Conservation (phyloP, 2,888 invertebrate genomes). For the Apodemia mormo region DNA sequence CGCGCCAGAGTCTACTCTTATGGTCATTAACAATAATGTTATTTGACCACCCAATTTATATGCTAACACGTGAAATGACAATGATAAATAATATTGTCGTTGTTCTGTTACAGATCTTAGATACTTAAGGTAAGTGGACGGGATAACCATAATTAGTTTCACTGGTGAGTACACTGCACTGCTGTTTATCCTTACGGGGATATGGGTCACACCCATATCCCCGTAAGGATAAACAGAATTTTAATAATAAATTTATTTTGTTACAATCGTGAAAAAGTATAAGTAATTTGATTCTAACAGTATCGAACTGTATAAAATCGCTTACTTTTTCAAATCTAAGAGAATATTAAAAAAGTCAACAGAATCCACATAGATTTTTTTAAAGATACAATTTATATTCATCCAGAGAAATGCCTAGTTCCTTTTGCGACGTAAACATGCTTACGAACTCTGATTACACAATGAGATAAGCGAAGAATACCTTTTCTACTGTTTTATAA, state of each 20-base stretch:
- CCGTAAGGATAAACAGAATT: no score
- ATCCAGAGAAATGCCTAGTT: background rate
- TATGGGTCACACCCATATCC: no score
- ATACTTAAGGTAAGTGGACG: background rate
- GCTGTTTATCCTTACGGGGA: no score
- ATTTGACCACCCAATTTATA: no score
- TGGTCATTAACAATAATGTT: no score
- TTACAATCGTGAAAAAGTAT: no score
- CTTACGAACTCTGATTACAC: conserved; percentile 28
- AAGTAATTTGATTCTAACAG: no score
- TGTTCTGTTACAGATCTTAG: background rate
- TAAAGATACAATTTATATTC: conserved; percentile 30
- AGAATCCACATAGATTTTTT: background rate
- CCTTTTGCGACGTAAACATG: background rate
- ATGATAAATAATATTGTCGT: background rate
- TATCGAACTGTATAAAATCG: no score
- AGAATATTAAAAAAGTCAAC: background rate
- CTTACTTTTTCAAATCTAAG: background rate
- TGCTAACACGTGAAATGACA: background rate
- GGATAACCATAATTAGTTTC: no score
- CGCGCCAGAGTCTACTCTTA: no score
- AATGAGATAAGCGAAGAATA: conserved; percentile 25
- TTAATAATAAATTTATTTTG: no score
- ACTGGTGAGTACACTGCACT: no score
- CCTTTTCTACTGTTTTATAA: conserved; percentile 16